These are phyloP conservation scores for Coleophora deauratella DNA, from an alignment of 2,888 invertebrate genomes.

Conservation along the genomic window DNA sequence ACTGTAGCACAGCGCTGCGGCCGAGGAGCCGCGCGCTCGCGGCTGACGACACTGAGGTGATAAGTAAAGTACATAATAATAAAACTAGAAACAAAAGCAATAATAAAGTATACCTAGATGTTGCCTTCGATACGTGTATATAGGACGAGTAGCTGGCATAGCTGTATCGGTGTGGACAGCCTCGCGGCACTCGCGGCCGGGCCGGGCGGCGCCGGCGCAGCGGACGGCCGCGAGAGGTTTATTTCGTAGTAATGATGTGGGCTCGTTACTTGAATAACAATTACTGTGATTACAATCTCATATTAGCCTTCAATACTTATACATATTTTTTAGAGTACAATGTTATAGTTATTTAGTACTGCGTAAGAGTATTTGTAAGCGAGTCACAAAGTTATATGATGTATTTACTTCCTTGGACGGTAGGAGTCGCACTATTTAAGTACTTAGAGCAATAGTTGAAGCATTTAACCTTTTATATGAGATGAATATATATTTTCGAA, in stretches of 20 bases:
- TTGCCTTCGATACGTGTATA: slow-evolving; percentile 68
- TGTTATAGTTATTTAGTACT: slow-evolving; percentile 73
- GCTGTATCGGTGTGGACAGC: neutral
- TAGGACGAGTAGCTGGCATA: slow-evolving; percentile 41
- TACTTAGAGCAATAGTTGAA: slow-evolving; percentile 61
- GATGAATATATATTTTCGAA: slow-evolving; percentile 36
- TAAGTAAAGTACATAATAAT: slow-evolving; percentile 64
- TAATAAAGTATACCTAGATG: slow-evolving; percentile 73
- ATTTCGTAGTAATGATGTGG: slow-evolving; percentile 66
- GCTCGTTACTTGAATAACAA: slow-evolving; percentile 71
- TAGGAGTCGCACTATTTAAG: slow-evolving; percentile 60
- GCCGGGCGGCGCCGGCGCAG: slow-evolving; percentile 1
- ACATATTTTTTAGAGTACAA: slow-evolving; percentile 75
- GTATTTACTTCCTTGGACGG: slow-evolving; percentile 63
- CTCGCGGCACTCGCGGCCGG: neutral
- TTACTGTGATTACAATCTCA: slow-evolving; percentile 73
- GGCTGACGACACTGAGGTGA: slow-evolving; percentile 60
- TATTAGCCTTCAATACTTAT: slow-evolving; percentile 74
- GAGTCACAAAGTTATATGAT: slow-evolving; percentile 63
- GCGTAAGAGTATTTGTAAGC: slow-evolving; percentile 63
- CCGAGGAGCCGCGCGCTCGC: too few relatives aligned
- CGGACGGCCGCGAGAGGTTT: slow-evolving; percentile 43
- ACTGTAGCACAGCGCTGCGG: neutral
- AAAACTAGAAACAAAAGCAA: slow-evolving; percentile 65
- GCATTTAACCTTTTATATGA: slow-evolving; percentile 68